Evolutionary conservation across 2,113 vertebrate species (phyloP).

Genomic region (Condylura cristata): DNA sequence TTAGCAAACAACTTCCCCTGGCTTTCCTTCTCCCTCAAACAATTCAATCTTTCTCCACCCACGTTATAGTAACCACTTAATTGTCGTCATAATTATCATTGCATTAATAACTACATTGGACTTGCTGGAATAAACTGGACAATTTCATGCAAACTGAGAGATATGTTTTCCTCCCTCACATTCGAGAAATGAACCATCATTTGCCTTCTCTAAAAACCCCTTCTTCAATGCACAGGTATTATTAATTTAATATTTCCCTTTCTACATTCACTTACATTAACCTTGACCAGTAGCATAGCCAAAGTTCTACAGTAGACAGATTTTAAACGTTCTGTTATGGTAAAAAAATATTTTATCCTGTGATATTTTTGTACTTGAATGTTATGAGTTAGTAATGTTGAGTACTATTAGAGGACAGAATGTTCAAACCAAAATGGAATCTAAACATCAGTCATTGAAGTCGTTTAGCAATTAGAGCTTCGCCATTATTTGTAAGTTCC

Average conservation of each 20-base stretch:
- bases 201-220: background rate
- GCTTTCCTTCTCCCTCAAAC: background rate
- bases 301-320: background rate
- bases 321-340: background rate
- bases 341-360: background rate
- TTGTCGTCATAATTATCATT: background rate
- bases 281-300: background rate
- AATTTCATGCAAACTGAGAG: background rate
- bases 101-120: background rate
- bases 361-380: background rate
- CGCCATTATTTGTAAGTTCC: background rate
- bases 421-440: conserved; percentile 7
- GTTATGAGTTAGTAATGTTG: background rate
- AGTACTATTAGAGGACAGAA: background rate
- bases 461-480: conserved; percentile 53
- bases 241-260: background rate
- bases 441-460: background rate
- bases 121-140: background rate
- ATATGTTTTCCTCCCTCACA: background rate
- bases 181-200: background rate
- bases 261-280: background rate
- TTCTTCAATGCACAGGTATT: background rate
- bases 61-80: background rate
- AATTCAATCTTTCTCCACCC: background rate
- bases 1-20: background rate